Evolutionary conservation across 2,797 vertebrate genomes (phyloP).

Genomic region (Characodon lateralis): DNA sequence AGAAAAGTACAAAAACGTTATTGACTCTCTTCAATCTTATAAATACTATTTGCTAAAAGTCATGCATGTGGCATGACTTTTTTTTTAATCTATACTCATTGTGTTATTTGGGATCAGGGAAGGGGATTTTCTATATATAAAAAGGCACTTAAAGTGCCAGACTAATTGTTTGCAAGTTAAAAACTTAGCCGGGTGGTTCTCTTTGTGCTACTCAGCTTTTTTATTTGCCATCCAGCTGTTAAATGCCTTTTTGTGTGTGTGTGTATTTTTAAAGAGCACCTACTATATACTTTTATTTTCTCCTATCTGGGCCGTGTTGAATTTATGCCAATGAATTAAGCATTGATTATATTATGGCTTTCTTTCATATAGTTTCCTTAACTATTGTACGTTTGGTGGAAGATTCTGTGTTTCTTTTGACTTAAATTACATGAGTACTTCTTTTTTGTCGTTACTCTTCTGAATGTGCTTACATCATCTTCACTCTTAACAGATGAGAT

Average conservation of each 20-base stretch:
- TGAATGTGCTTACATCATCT: conserved; percentile 60
- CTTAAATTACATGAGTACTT: conserved; percentile 45
- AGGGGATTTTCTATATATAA: conserved; percentile 39
- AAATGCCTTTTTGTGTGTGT: conserved; percentile 43
- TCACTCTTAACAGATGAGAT: conserved; percentile 47
- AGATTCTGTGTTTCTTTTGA: conserved; percentile 52
- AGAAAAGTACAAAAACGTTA: conserved; percentile 22
- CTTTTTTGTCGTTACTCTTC: conserved; percentile 37
- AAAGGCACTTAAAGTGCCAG: conserved; percentile 56
- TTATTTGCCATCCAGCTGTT: conserved; percentile 59
- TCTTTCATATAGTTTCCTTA: conserved; percentile 47
- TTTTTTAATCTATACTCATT: conserved; percentile 45
- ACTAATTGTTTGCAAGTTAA: conserved; percentile 48
- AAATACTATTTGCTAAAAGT: conserved; percentile 55
- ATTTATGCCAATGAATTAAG: conserved; percentile 47
- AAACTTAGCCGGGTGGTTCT: conserved; percentile 48
- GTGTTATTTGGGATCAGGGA: conserved; percentile 43
- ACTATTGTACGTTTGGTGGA: conserved; percentile 53
- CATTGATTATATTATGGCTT: conserved; percentile 54
- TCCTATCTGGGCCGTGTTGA: conserved; percentile 48
- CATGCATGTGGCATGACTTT: conserved; percentile 48
- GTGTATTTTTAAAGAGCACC: conserved; percentile 42
- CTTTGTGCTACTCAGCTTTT: conserved; percentile 51
- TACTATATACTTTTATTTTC: conserved; percentile 48
- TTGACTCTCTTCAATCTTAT: conserved; percentile 53